Evolutionary conservation across 2,113 vertebrate genomes (phyloP).

Genomic region (Nansenia antarctica): DNA sequence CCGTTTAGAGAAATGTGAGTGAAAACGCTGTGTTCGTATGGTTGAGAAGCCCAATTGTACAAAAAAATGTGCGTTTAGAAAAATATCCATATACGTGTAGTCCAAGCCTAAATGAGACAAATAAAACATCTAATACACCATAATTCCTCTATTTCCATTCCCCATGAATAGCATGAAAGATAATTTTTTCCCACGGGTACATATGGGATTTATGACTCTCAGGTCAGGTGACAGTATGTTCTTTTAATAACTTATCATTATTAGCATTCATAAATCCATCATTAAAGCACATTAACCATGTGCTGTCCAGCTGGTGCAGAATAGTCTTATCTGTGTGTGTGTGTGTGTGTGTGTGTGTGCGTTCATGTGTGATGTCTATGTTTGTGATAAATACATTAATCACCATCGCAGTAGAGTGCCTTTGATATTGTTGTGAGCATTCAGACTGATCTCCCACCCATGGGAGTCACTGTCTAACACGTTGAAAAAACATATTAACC

Average conservation of each 20-base stretch:
- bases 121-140: background rate
- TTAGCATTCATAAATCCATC: constrained; percentile 46
- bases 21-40: no score
- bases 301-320: constrained; percentile 3
- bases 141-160: background rate
- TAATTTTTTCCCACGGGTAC: constrained; percentile 31
- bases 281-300: constrained; percentile 39
- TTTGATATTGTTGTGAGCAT: constrained; percentile 23
- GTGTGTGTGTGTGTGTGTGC: background rate
- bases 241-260: constrained; percentile 39
- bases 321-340: background rate
- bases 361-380: background rate
- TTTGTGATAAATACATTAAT: background rate
- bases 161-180: background rate
- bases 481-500: constrained; percentile 5
- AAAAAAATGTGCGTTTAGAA: no score
- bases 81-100: no score
- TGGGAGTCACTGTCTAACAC: constrained; percentile 20
- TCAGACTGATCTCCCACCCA: constrained; percentile 28
- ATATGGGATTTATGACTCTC: constrained; percentile 36
- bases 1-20: no score
- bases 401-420: constrained; percentile 4
- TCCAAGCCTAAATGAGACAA: background rate
- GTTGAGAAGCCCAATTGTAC: no score
- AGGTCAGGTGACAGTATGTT: constrained; percentile 17